Base-by-base conservation (phyloP, 2,888 invertebrate genomes). In the Acronicta alni region DNA sequence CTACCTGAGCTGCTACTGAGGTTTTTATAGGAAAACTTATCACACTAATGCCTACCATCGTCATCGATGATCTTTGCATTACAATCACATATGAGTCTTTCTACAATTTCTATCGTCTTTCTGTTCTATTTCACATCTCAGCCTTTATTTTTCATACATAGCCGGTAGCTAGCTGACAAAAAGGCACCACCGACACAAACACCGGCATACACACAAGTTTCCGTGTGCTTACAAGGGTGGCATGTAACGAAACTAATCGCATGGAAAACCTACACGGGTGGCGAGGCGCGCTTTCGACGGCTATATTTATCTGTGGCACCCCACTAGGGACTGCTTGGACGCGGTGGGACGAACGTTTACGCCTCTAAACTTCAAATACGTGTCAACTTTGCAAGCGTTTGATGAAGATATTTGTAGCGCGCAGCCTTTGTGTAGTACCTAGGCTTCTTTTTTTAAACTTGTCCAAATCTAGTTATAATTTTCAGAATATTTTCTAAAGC, bases 261-360 rank as follows among this genome's bases (percentile, higher is more conserved):
- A 55, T 71, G 85, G 83, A 84, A 85, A 87, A 80, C 81, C 75
- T 75, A 78, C 72, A 84, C 84, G 83, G 83, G 64, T 81, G 82
- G 78, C 57, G 79, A 79, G 76, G 69, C 71, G 77, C 78, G 77
- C 78, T 77, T 75, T 75, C 72, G 72, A 74, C 61, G 67, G 62
- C 80, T 83, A 82, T 76, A 79, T 82, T 74, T 83, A 83, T 66
- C 72, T 60, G 64, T 51, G 56, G 64, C 70, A 66, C 75, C 75
- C 77, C 58, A 47, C 53, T 20, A 56, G 57, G 67, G 63, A 49
- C 61, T 61, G 69, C 68, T 70, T 63, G 75, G 75, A 71, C 75
- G 62, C 75, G 71, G 43, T 73, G 72, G 60, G 57, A 77, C 65
- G 77, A 48, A 69, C 70, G 61, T 48, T 72, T 63, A 76, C 77